These are phyloP conservation scores for Colossoma macropomum DNA, from an alignment of 2,113 vertebrate genomes.

Conservation along the genomic window DNA sequence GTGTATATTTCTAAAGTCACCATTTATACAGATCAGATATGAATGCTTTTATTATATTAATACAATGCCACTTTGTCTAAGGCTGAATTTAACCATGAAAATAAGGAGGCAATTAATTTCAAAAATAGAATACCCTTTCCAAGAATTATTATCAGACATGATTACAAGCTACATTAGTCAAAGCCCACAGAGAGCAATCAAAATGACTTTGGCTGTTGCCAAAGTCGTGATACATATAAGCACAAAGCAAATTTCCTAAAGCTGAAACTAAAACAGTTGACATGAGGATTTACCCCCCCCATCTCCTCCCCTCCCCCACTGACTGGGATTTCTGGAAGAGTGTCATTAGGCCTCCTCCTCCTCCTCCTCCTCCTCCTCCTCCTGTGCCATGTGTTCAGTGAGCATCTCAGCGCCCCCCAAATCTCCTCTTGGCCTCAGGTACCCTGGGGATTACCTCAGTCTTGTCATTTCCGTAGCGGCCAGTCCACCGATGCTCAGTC, in stretches of 20 bases:
- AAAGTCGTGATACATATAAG: not conserved
- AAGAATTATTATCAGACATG: not conserved
- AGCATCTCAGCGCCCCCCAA: constrained; percentile 42
- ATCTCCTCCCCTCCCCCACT: constrained; percentile 39
- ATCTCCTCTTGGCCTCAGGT: constrained; percentile 62
- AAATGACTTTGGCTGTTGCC: not conserved
- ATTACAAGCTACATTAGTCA: not conserved
- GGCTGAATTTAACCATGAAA: too few relatives aligned
- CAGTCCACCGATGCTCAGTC: constrained; percentile 31
- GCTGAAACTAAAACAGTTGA: constrained; percentile 61
- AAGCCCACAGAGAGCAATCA: too few relatives aligned
- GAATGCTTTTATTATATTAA: too few relatives aligned
- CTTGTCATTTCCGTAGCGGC: constrained; percentile 65
- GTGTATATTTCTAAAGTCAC: not conserved
- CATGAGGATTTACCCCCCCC: constrained; percentile 52
- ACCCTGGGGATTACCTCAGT: constrained; percentile 64
- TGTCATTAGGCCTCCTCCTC: constrained; percentile 66
- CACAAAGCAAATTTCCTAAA: not conserved
- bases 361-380: constrained; percentile 39
- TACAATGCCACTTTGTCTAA: too few relatives aligned
- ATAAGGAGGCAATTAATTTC: too few relatives aligned
- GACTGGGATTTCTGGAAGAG: constrained; percentile 66
- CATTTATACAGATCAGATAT: not conserved
- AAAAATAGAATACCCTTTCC: constrained; percentile 43
- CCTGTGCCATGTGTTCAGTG: constrained; percentile 71